These are phyloP conservation scores for Xanthia togata DNA, from an alignment of 2,888 invertebrate species.

Conservation along the genomic window DNA sequence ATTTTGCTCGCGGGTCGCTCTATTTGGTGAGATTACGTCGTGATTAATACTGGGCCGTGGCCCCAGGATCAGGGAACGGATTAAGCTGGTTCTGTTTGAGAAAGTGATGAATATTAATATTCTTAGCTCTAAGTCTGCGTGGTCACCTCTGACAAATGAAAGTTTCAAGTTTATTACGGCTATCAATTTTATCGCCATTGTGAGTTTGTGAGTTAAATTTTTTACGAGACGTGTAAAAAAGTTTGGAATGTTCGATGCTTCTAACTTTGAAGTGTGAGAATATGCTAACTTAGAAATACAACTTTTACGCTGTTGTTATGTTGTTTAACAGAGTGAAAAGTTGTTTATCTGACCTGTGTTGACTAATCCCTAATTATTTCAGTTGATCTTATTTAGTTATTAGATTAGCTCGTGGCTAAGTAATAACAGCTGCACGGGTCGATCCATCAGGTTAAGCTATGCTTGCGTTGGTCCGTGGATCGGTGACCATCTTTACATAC, in stretches of 20 bases:
- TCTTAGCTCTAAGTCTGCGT: constrained; percentile 61
- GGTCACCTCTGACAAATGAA: constrained; percentile 63
- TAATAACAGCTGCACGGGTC: no score
- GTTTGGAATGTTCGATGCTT: constrained; percentile 9
- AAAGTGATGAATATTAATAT: constrained; percentile 76
- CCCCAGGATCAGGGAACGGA: constrained; percentile 71
- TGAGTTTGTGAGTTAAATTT: constrained; percentile 53
- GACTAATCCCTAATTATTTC: no score
- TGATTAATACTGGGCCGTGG: constrained; percentile 81
- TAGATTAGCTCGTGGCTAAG: no score
- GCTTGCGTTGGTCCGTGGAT: no score
- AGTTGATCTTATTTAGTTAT: no score
- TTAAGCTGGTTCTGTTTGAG: constrained; percentile 73
- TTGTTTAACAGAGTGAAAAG: constrained; percentile 14
- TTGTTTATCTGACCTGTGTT: background rate
- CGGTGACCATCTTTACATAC: no score
- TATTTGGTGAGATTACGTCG: constrained; percentile 80
- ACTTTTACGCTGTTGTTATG: constrained; percentile 22
- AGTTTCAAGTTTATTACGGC: constrained; percentile 49
- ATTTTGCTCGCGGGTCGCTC: constrained; percentile 76
- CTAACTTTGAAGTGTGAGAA: constrained; percentile 26
- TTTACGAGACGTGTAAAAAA: constrained; percentile 35
- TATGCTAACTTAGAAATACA: constrained; percentile 11
- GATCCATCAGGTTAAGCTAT: no score
- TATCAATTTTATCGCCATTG: constrained; percentile 64